These are phyloP conservation scores for Thripadectes ignobilis DNA, from an alignment of 2,797 vertebrate species.

Conservation along the genomic window DNA sequence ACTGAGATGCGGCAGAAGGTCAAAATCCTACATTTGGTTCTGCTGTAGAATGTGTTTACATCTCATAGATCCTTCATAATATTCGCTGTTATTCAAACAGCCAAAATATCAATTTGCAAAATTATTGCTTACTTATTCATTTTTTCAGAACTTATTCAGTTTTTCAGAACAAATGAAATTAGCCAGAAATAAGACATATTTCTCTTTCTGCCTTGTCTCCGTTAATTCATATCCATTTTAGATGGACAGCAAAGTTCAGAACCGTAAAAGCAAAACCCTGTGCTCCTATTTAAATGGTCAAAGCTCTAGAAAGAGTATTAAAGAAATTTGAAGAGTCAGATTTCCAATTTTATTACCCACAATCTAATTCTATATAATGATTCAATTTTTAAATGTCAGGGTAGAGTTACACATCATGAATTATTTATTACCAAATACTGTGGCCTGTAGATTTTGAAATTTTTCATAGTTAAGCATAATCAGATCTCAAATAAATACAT, in stretches of 20 bases:
- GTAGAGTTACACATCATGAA: neutral
- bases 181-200: neutral
- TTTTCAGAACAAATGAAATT: neutral
- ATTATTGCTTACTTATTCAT: neutral
- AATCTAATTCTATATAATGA: neutral
- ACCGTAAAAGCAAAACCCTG: neutral
- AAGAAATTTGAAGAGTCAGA: neutral
- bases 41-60: neutral
- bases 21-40: neutral
- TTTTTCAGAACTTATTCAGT: no score
- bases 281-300: neutral
- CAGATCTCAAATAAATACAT: neutral
- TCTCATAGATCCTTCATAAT: neutral
- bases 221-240: neutral
- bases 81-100: neutral
- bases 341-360: neutral
- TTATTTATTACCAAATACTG: neutral
- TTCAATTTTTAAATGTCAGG: neutral
- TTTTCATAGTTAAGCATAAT: neutral
- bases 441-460: neutral
- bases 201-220: neutral
- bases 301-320: neutral
- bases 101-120: neutral
- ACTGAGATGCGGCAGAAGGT: neutral
- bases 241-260: neutral